These are phyloP conservation scores for Clarias macrocephalus DNA, from an alignment of 2,113 vertebrate species.

Conservation along the genomic window DNA sequence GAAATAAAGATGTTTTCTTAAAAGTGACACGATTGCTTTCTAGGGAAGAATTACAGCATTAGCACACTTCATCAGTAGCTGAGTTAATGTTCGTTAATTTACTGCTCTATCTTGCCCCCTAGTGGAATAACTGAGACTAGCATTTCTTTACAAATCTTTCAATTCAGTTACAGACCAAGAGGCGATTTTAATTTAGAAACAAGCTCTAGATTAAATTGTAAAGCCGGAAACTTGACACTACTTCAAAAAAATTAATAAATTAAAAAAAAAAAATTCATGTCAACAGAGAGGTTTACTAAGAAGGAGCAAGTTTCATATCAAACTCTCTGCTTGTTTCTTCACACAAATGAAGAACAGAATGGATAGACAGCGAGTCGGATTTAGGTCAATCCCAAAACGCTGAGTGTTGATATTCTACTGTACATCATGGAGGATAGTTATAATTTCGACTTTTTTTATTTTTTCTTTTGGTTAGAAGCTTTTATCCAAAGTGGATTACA, in stretches of 20 bases:
- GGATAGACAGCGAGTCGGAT: neutral
- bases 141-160: neutral
- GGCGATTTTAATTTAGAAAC: neutral
- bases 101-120: neutral
- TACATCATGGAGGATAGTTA: neutral
- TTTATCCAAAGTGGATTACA: neutral
- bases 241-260: too few species aligned
- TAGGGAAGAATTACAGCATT: neutral
- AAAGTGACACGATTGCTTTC: neutral
- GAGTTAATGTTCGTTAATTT: neutral
- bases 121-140: neutral
- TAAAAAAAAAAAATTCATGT: neutral
- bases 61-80: neutral
- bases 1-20: too few species aligned
- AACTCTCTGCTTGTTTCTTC: neutral
- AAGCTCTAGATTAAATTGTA: neutral
- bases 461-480: neutral
- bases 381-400: neutral
- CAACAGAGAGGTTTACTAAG: neutral
- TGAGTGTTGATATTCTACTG: neutral
- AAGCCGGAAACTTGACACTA: too few species aligned
- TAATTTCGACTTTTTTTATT: neutral
- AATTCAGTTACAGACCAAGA: neutral
- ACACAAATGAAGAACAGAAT: neutral
- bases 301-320: neutral